phyloP scores from a whole-genome alignment of 2,113 vertebrate species.

The Motacilla tschutschensis region DNA sequence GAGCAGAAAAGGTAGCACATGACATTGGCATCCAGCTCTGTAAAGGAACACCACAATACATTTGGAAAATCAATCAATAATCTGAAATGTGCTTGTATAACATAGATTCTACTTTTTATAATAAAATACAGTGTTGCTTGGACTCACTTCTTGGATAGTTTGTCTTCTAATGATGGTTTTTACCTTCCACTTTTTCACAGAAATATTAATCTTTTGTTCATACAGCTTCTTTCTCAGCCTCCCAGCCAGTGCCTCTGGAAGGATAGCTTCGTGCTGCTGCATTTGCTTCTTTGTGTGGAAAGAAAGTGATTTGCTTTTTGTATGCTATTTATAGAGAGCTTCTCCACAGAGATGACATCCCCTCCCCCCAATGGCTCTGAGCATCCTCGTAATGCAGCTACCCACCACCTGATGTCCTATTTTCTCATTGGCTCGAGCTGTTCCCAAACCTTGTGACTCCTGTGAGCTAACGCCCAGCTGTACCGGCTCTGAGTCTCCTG shows the following conservation, averaged over 20 bases:
- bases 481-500: not conserved
- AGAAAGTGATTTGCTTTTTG: slow-evolving; percentile 25
- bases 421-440: slow-evolving; percentile 62
- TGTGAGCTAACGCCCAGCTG: slow-evolving; percentile 20
- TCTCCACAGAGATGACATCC: not conserved
- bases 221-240: not conserved
- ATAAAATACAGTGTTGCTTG: not conserved
- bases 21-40: not conserved
- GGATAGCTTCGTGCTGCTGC: not conserved
- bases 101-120: not conserved
- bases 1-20: not conserved
- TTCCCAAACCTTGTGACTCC: slow-evolving; percentile 53
- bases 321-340: slow-evolving; percentile 57
- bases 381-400: not conserved
- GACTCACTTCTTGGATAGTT: not conserved
- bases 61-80: not conserved
- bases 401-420: slow-evolving; percentile 58
- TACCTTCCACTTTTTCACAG: not conserved
- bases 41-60: not conserved
- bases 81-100: not conserved
- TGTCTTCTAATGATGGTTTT: not conserved
- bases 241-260: not conserved
- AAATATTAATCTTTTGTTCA: not conserved
- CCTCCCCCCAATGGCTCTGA: slow-evolving; percentile 1
- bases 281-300: slow-evolving; percentile 15